Base-by-base conservation (phyloP, 2,797 vertebrate genomes). In the Sciurus carolinensis region DNA sequence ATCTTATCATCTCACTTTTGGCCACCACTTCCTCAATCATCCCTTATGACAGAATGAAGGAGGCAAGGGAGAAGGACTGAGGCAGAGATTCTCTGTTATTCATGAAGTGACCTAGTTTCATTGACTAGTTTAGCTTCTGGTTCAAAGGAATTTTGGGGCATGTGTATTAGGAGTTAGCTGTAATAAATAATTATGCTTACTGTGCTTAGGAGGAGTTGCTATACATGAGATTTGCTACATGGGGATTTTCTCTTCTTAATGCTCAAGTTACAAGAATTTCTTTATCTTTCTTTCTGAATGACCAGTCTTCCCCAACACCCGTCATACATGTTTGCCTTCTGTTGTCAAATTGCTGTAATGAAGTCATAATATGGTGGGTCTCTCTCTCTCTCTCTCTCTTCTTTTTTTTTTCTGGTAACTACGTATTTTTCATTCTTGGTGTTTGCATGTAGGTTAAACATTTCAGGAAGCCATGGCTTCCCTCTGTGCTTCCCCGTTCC, bases 381-480 rank as follows among this genome's bases (percentile, higher is more conserved):
- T 76, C 39, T 39, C 39, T 39, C 39, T 39, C 39, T 39, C 39
- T 92, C 15, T 76, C 39, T 39, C 39, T 39, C 39, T 39, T 36
- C 39, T 39, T 39, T 39, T 39, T 39, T 39, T 30, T 64, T 86
- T 80, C 67, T 64, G 83, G 76, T 72, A 0, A 39, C 7, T 85
- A 67, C 18, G 0, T 77, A 36, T 17, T 66, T 93, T 94, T 76
- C 69, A 75, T 57, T 93, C 64, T 93, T 47, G 5, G 66, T 83
- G 12, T 95, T 88, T 79, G n/a, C n/a, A 30, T 54, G 22, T 4
- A 72, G 3, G 33, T 52, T 91, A 82, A 92, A 64, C 52, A 54
- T 72, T 90, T 91, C 42, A 86, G 85, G 64, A 97, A 92, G 11
- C 64, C 72, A 33, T 39, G 62, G 47, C 20, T 17, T 95, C n/a